Percentiles rank a stretch among this genome's conserved stretches.
phyloP scores from a whole-genome alignment of 2,888 invertebrate species.

The Cheilosia grossa region DNA sequence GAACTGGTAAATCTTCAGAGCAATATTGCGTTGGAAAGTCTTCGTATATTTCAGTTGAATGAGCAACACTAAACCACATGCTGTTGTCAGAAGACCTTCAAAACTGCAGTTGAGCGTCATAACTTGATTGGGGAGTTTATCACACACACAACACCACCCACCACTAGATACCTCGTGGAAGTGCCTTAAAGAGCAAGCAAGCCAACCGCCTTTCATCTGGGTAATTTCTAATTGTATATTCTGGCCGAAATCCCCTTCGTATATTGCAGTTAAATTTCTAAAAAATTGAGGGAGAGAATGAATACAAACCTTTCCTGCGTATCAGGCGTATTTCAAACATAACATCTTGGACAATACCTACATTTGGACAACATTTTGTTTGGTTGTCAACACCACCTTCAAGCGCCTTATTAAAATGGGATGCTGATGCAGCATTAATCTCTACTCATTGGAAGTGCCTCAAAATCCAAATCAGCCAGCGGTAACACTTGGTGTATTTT shows the following conservation, averaged over 20 bases:
- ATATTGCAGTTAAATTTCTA: conserved; percentile 60
- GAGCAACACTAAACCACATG: conserved; percentile 7
- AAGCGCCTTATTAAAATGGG: background rate
- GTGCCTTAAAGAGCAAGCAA: conserved; percentile 17
- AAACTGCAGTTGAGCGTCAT: background rate
- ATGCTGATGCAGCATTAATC: background rate
- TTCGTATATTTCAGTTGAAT: conserved; percentile 55
- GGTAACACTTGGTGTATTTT: conserved; percentile 65
- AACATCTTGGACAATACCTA: background rate
- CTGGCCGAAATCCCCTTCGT: conserved; percentile 52
- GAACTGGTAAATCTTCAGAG: conserved; percentile 56
- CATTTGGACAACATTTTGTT: background rate
- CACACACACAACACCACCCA: background rate
- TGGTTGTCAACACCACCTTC: background rate
- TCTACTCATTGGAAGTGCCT: background rate
- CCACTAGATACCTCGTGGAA: conserved; percentile 1
- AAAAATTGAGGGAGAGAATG: background rate
- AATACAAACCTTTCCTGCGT: background rate
- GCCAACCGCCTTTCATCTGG: conserved; percentile 32
- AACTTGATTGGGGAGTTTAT: background rate
- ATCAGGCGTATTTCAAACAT: background rate
- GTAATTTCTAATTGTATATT: conserved; percentile 55
- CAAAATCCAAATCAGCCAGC: conserved; percentile 21
- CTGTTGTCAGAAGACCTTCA: conserved; percentile 33
- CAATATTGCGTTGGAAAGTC: conserved; percentile 53